Conservation (phyloP, 2,888 invertebrate genomes). For the Magallana nippona region DNA sequence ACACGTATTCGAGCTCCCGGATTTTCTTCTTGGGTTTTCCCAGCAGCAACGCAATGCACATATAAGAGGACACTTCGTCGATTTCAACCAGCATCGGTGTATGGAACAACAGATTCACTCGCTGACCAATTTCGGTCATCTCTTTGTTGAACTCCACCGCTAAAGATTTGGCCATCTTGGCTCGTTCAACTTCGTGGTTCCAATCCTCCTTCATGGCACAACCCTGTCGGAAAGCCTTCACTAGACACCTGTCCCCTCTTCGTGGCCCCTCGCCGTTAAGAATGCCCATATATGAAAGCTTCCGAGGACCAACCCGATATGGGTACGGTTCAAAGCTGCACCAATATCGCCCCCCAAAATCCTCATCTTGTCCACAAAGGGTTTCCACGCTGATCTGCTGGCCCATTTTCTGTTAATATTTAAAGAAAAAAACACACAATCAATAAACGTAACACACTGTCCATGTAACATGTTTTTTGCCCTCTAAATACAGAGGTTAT, state of each 20-base stretch:
- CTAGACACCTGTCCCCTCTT: slow-evolving; percentile 67
- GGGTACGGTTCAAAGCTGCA: slow-evolving; percentile 65
- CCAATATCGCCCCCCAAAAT: slow-evolving; percentile 59
- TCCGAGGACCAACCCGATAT: slow-evolving; percentile 60
- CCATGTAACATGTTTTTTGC: too few species aligned
- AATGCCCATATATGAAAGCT: slow-evolving; percentile 65
- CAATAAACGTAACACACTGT: neutral
- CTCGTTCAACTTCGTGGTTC: slow-evolving; percentile 56
- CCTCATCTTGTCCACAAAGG: slow-evolving; percentile 53
- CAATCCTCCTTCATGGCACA: slow-evolving; percentile 60
- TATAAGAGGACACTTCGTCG: slow-evolving; percentile 66
- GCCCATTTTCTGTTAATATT: slow-evolving; percentile 53
- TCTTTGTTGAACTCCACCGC: slow-evolving; percentile 54
- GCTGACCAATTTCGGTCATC: slow-evolving; percentile 45
- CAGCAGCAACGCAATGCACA: slow-evolving; percentile 63
- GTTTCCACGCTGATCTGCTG: slow-evolving; percentile 65
- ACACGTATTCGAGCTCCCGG: slow-evolving; percentile 62
- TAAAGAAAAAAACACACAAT: neutral
- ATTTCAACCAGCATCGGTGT: slow-evolving; percentile 66
- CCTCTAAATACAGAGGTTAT: too few species aligned
- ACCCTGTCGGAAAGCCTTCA: slow-evolving; percentile 64
- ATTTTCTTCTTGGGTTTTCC: slow-evolving; percentile 61
- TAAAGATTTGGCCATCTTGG: slow-evolving; percentile 54
- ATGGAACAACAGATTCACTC: slow-evolving; percentile 53
- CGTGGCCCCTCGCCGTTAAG: slow-evolving; percentile 67